phyloP scores from a whole-genome alignment of 2,797 vertebrate genomes.

The Catharus ustulatus region DNA sequence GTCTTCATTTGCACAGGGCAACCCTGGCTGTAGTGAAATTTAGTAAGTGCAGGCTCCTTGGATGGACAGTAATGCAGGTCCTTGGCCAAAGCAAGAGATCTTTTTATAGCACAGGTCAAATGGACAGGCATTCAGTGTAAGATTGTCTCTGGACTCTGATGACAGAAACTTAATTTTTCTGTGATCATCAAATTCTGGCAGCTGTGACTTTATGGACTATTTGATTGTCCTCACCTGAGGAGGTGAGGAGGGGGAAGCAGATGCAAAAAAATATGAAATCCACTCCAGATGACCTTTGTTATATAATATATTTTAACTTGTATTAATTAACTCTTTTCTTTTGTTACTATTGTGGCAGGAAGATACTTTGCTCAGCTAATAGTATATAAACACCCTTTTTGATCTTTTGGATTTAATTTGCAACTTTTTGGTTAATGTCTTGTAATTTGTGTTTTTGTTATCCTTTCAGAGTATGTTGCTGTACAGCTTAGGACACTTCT shows the following conservation, averaged over 20 bases:
- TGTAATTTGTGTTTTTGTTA: neutral
- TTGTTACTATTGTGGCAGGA: neutral
- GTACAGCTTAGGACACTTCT: neutral
- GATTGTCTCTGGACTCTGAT: neutral
- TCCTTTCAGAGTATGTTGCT: neutral
- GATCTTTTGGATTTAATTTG: slow-evolving; percentile 15
- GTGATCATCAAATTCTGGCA: neutral
- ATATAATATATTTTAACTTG: neutral
- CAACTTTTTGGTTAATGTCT: neutral
- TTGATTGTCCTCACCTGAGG: neutral
- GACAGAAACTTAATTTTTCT: neutral
- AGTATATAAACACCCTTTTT: neutral
- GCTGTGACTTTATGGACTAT: neutral
- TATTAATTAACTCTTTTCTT: neutral
- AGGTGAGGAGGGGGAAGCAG: neutral
- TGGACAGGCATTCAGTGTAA: neutral
- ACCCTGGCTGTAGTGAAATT: slow-evolving; percentile 42
- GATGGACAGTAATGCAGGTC: neutral
- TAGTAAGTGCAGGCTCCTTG: neutral
- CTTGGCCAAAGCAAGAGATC: neutral
- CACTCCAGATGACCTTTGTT: neutral
- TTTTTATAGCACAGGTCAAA: neutral
- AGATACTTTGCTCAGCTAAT: neutral
- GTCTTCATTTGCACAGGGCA: slow-evolving; percentile 48
- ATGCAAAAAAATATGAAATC: neutral